These are phyloP conservation scores for Chionomys nivalis DNA, from an alignment of 2,113 vertebrate genomes.

Conservation along the genomic window DNA sequence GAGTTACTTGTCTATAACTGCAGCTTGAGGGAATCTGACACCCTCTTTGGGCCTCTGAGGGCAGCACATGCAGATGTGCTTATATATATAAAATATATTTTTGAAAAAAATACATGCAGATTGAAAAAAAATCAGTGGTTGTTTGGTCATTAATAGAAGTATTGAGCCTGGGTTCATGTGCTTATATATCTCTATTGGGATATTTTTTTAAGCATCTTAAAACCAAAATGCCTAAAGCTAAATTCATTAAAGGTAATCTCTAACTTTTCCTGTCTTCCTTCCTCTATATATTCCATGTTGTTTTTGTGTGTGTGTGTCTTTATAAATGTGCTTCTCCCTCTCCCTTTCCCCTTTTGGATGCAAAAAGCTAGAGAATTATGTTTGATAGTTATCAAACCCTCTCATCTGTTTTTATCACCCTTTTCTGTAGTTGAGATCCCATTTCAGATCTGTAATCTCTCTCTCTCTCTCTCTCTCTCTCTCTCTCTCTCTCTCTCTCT, in stretches of 20 bases:
- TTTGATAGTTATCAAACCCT: not conserved
- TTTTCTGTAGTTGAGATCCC: not conserved
- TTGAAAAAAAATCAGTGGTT: not conserved
- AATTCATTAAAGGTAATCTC: not conserved
- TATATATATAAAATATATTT: not conserved
- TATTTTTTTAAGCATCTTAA: not conserved
- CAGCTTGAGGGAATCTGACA: not conserved
- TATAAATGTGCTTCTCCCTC: not conserved
- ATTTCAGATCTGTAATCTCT: not conserved
- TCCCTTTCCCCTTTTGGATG: not conserved
- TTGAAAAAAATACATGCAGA: not conserved
- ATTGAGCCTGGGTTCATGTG: not conserved
- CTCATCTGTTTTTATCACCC: not conserved
- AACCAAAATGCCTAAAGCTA: not conserved
- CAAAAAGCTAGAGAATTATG: not conserved
- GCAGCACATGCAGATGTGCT: not conserved
- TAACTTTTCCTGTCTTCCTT: not conserved
- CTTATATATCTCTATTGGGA: not conserved
- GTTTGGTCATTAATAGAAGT: constrained; percentile 2
- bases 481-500: no score
- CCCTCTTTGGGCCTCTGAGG: not conserved
- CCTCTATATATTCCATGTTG: not conserved
- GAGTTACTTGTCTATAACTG: not conserved
- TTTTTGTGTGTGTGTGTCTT: not conserved
- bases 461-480: no score